Evolutionary conservation across 2,113 vertebrate species (phyloP).

Genomic region (Riparia riparia): DNA sequence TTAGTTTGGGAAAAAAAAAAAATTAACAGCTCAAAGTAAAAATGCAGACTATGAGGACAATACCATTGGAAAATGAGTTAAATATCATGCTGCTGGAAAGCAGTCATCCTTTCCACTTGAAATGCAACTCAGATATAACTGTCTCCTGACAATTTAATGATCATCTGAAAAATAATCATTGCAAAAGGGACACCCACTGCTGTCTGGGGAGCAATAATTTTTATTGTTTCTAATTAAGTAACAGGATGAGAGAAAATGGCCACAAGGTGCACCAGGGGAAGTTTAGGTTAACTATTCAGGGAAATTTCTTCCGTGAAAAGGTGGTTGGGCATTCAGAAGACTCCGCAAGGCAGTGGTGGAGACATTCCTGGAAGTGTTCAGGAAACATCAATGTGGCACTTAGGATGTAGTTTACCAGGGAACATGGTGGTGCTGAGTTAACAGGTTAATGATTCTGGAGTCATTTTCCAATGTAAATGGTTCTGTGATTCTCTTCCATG

Average conservation of each 20-base stretch:
- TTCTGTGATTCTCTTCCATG: background rate
- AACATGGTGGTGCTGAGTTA: background rate
- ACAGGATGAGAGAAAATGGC: background rate
- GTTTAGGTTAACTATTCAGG: background rate
- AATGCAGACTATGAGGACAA: background rate
- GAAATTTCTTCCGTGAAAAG: background rate
- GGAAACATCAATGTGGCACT: fast-evolving
- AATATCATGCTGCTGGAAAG: background rate
- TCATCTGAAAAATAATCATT: background rate
- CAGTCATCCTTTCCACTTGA: background rate
- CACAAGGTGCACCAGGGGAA: background rate
- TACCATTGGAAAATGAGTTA: background rate
- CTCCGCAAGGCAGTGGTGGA: background rate
- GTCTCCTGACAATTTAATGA: background rate
- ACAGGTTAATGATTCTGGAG: background rate
- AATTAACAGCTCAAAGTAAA: background rate
- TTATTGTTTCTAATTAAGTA: background rate
- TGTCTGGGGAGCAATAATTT: background rate
- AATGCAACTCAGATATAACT: background rate
- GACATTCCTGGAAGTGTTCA: background rate
- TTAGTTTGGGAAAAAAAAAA: background rate
- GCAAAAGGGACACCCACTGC: background rate
- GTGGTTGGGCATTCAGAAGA: background rate
- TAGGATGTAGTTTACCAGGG: background rate
- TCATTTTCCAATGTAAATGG: background rate